These are phyloP conservation scores for Seladonia tumulorum DNA, from an alignment of 2,888 invertebrate genomes.

Conservation along the genomic window DNA sequence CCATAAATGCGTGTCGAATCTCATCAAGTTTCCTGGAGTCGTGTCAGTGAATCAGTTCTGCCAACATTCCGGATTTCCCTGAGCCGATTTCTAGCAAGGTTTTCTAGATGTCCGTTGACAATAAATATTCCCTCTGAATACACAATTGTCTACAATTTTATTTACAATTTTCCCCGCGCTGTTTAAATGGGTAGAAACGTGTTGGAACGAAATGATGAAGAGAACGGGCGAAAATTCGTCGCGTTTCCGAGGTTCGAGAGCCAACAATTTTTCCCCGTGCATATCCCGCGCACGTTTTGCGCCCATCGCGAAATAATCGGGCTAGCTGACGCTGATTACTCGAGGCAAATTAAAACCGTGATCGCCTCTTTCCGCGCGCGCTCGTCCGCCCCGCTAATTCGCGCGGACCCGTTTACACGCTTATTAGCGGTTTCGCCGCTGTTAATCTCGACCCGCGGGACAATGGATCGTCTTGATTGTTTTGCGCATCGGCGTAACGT, in stretches of 20 bases:
- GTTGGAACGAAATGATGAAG: not conserved
- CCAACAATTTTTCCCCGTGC: not conserved
- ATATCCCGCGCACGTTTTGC: not conserved
- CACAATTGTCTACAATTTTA: no score
- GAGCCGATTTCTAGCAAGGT: no score
- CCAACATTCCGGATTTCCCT: no score
- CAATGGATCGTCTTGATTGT: slow-evolving; percentile 42
- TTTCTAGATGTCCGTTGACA: no score
- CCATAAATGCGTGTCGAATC: no score
- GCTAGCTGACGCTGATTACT: slow-evolving; percentile 18
- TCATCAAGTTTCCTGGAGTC: not conserved
- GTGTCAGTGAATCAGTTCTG: no score
- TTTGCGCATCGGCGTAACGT: not conserved
- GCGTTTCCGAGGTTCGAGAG: not conserved
- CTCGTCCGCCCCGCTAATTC: not conserved
- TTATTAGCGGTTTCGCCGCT: slow-evolving; percentile 41
- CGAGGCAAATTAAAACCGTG: slow-evolving; percentile 31
- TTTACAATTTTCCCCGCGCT: no score
- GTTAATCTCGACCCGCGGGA: slow-evolving; percentile 33
- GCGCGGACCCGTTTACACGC: slow-evolving; percentile 23
- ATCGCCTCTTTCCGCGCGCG: not conserved
- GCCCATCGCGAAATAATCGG: not conserved
- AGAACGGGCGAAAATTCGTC: not conserved
- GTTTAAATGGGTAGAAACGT: not conserved
- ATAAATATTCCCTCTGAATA: no score